phyloP scores from a whole-genome alignment of 2,797 vertebrate genomes.

The Xenops minutus region DNA sequence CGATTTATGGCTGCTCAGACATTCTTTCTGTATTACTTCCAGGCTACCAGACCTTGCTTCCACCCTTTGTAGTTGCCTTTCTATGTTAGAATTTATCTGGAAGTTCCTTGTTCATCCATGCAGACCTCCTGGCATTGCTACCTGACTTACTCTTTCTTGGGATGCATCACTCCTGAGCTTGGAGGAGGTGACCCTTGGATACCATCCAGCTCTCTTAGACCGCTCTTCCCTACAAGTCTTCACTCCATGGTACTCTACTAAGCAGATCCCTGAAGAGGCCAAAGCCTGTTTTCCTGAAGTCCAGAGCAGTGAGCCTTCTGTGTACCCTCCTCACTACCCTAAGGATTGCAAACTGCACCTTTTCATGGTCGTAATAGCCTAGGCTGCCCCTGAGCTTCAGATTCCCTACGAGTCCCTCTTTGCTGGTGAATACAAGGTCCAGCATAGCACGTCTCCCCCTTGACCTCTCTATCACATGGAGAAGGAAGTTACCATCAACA shows the following conservation, averaged over 20 bases:
- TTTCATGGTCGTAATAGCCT: background rate
- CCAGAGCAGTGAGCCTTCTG: background rate
- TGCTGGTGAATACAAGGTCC: background rate
- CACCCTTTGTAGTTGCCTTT: background rate
- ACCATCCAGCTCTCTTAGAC: background rate
- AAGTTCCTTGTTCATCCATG: background rate
- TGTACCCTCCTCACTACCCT: background rate
- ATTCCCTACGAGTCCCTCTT: background rate
- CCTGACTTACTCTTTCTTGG: background rate
- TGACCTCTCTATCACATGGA: background rate
- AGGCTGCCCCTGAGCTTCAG: background rate
- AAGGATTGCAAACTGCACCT: background rate
- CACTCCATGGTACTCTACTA: background rate
- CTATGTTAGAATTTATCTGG: background rate
- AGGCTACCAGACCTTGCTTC: background rate
- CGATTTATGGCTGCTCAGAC: background rate
- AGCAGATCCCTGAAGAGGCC: background rate
- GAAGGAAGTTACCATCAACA: background rate
- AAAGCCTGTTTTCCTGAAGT: background rate
- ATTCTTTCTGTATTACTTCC: background rate
- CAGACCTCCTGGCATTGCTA: background rate
- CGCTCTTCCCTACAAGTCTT: background rate
- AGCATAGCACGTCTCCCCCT: background rate
- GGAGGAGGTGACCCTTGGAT: background rate
- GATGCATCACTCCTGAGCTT: background rate